Conservation (phyloP, 1,140 invertebrate species). For the Camponotus pennsylvanicus region DNA sequence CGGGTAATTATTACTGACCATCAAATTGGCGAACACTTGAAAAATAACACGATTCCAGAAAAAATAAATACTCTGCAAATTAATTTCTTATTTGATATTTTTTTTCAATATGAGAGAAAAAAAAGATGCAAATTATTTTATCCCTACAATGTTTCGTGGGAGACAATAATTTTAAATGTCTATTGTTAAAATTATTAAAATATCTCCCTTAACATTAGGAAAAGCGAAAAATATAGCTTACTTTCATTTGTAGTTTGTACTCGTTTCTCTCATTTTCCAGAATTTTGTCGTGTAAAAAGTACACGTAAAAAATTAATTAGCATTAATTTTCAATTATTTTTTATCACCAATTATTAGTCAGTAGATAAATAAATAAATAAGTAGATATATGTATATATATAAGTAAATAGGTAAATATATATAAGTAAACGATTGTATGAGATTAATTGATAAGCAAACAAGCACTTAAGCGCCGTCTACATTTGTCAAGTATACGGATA, state of each 20-base stretch:
- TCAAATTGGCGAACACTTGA: conserved; percentile 32
- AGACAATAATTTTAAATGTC: too few species aligned
- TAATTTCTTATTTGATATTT: background rate
- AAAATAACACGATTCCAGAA: background rate
- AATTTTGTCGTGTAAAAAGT: background rate
- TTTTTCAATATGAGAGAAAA: background rate
- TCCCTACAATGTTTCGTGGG: too few species aligned
- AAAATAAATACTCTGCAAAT: background rate
- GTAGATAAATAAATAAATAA: background rate
- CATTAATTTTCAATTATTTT: background rate
- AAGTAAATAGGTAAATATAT: conserved; percentile 51
- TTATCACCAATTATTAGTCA: conserved; percentile 37
- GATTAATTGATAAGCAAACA: conserved; percentile 45
- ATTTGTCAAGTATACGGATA: conserved; percentile 45
- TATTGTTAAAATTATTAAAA: too few species aligned
- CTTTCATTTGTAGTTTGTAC: background rate
- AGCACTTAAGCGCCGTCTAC: conserved; percentile 53
- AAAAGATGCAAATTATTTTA: too few species aligned
- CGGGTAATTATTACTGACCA: conserved; percentile 8
- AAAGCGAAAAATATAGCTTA: background rate
- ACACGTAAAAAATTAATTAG: background rate
- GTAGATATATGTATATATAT: conserved; percentile 36
- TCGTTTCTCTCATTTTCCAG: background rate
- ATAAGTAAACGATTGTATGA: conserved; percentile 39
- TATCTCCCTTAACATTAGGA: too few species aligned